Percentiles rank a stretch among this genome's conserved stretches.
phyloP scores from a whole-genome alignment of 2,797 vertebrate genomes.

The Acrossocheilus wenchowensis region DNA sequence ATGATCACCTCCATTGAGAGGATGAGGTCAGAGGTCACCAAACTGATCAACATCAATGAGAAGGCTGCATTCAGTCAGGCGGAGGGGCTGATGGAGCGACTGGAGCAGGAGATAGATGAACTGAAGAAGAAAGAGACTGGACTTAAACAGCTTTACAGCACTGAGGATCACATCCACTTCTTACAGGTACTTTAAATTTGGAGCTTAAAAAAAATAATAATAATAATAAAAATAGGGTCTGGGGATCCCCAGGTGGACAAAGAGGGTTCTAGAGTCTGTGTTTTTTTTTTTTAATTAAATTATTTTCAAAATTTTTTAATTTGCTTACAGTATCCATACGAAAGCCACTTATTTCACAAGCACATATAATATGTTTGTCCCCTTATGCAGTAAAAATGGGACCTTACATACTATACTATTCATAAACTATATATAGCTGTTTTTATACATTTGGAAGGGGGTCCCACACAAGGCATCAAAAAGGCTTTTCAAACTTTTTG shows the following conservation, averaged over 20 bases:
- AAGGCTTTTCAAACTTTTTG: neutral
- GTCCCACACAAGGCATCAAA: neutral
- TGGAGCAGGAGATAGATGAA: slow-evolving; percentile 85
- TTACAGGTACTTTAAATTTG: slow-evolving; percentile 68
- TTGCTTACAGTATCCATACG: too few species aligned
- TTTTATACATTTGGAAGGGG: neutral
- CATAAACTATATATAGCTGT: neutral
- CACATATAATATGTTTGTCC: neutral
- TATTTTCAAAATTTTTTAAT: neutral
- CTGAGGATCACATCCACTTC: slow-evolving; percentile 82
- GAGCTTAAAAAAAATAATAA: too few species aligned
- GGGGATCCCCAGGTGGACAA: neutral
- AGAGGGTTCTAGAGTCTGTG: neutral
- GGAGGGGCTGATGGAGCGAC: slow-evolving; percentile 80
- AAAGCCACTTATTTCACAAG: neutral
- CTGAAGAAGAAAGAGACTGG: slow-evolving; percentile 80
- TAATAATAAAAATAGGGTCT: neutral
- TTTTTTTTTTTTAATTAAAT: neutral
- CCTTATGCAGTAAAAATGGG: neutral
- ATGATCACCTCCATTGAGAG: slow-evolving; percentile 85
- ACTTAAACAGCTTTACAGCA: slow-evolving; percentile 79
- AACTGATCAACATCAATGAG: slow-evolving; percentile 84
- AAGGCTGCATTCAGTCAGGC: slow-evolving; percentile 82
- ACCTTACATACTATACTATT: neutral
- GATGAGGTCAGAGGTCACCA: slow-evolving; percentile 84